A percentile compares a stretch with the other conserved stretches of the same genome.
These are phyloP conservation scores for Pissodes strobi DNA, from an alignment of 1,140 invertebrate genomes.

Conservation along the genomic window DNA sequence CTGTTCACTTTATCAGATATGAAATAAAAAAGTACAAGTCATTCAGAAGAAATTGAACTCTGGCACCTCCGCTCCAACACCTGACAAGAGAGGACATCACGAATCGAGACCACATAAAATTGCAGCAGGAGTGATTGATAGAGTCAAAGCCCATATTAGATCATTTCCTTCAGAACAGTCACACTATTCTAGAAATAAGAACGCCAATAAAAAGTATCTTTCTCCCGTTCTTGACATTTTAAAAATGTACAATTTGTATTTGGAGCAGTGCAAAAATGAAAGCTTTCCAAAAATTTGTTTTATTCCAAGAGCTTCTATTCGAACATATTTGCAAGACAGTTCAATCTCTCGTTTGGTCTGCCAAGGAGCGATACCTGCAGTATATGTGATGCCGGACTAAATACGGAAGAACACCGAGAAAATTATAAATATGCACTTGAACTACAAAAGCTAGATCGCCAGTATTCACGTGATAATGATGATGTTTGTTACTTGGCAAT, in stretches of 20 bases:
- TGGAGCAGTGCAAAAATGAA: constrained; percentile 20
- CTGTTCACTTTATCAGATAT: no score
- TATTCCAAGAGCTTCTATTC: no score
- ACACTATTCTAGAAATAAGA: constrained; percentile 25
- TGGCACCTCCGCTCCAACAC: constrained; percentile 1
- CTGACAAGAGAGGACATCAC: constrained; percentile 13
- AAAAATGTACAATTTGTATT: constrained; percentile 30
- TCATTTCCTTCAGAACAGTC: constrained; percentile 11
- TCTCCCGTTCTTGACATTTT: constrained; percentile 15
- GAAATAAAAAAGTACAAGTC: no score
- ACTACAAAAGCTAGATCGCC: constrained; percentile 11
- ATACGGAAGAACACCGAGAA: constrained; percentile 33
- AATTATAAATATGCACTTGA: constrained; percentile 27
- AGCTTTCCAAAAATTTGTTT: no score
- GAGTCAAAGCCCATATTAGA: constrained; percentile 12
- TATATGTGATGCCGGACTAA: constrained; percentile 39
- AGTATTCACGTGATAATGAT: neutral
- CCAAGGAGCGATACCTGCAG: no score
- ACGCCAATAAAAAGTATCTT: constrained; percentile 20
- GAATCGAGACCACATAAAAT: constrained; percentile 16
- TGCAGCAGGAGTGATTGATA: neutral
- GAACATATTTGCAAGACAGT: no score
- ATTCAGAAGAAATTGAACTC: no score
- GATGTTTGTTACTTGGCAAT: constrained; percentile 37
- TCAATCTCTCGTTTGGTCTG: no score